Conservation (phyloP, 2,113 vertebrate species). For the Carollia perspicillata region DNA sequence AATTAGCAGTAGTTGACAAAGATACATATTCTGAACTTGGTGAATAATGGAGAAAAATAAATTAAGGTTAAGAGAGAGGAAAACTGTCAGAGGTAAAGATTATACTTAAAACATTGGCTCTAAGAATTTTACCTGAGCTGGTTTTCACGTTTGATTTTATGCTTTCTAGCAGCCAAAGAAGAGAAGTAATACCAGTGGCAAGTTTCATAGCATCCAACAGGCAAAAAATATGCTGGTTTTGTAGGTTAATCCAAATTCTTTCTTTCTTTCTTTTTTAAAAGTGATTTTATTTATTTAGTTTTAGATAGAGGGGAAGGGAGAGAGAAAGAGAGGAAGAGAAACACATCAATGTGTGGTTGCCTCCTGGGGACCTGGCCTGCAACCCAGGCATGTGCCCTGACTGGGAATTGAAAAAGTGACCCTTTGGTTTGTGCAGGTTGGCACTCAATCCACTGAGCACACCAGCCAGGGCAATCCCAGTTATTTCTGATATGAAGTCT, state of each 20-base stretch:
- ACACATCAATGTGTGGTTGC: no score
- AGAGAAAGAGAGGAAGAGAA: no score
- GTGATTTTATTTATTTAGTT: no score
- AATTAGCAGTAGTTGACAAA: not conserved
- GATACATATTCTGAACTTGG: slow-evolving; percentile 4
- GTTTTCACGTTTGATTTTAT: not conserved
- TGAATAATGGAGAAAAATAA: not conserved
- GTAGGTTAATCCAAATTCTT: not conserved
- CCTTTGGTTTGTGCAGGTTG: no score
- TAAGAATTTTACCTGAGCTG: not conserved
- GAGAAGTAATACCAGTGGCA: not conserved
- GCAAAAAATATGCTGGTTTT: not conserved
- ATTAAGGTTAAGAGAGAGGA: not conserved
- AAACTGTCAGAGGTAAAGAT: not conserved
- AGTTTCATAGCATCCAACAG: not conserved
- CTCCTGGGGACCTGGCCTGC: no score
- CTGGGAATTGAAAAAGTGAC: no score
- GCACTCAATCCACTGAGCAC: no score
- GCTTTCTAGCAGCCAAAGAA: not conserved
- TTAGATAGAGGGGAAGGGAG: no score
- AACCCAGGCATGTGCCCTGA: no score
- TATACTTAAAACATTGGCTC: not conserved
- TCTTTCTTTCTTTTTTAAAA: not conserved
- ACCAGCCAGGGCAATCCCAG: not conserved
- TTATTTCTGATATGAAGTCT: not conserved